A percentile compares a stretch with the other conserved stretches of the same genome.
Conservation (phyloP, 2,113 vertebrate species). For the Psettodes erumei region DNA sequence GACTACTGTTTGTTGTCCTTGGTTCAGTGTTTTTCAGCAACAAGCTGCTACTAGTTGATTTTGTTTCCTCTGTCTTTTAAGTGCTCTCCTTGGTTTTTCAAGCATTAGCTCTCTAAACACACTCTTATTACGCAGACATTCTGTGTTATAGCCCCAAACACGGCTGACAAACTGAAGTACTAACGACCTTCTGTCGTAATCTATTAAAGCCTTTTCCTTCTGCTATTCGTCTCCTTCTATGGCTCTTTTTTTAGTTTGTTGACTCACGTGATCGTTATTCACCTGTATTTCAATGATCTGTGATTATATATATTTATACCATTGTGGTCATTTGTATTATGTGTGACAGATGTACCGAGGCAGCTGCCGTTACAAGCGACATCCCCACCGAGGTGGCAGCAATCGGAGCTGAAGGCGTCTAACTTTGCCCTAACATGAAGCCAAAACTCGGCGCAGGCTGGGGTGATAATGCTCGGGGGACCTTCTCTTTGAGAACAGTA, state of each 20-base stretch:
- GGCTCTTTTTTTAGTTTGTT: not conserved
- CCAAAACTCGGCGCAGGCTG: not conserved
- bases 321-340: constrained; percentile 13
- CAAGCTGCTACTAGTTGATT: not conserved
- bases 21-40: not conserved
- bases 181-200: not conserved
- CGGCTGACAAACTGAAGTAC: not conserved
- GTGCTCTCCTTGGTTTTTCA: not conserved
- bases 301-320: not conserved
- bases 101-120: not conserved
- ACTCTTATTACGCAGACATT: not conserved
- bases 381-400: constrained; percentile 14
- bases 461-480: not conserved
- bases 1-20: not conserved
- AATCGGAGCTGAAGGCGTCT: no score
- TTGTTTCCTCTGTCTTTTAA: no score
- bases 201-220: no score
- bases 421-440: constrained; percentile 11
- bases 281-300: not conserved
- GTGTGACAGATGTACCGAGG: constrained; percentile 7
- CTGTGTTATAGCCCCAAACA: not conserved
- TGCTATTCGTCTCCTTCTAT: constrained; percentile 4
- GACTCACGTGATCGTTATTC: not conserved
- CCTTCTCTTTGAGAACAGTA: not conserved
- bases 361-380: constrained; percentile 18